These are phyloP conservation scores for Drosophila yakuba DNA, from an alignment of 1,140 invertebrate species.

Conservation along the genomic window DNA sequence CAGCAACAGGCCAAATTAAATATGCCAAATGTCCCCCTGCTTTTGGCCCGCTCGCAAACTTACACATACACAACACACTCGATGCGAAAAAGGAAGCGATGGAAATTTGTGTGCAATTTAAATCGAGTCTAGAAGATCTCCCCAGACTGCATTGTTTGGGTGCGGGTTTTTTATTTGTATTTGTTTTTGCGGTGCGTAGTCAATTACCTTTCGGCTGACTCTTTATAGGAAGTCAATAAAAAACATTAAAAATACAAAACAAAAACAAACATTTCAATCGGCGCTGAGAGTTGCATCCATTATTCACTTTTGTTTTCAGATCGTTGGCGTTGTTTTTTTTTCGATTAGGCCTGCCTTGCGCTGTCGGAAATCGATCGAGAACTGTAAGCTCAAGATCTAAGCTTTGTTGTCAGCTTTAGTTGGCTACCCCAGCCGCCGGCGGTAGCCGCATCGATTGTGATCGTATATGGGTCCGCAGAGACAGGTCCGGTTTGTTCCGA, in stretches of 20 bases:
- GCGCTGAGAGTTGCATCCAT: slow-evolving; percentile 56
- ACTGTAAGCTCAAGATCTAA: slow-evolving; percentile 65
- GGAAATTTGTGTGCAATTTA: slow-evolving; percentile 45
- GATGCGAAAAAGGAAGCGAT: slow-evolving; percentile 69
- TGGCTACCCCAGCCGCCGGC: slow-evolving; percentile 42
- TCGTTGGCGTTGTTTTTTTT: slow-evolving; percentile 19
- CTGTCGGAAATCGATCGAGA: slow-evolving; percentile 74
- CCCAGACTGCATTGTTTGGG: slow-evolving; percentile 45
- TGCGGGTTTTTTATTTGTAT: slow-evolving; percentile 17
- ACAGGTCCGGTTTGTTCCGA: slow-evolving; percentile 75
- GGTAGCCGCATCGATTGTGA: slow-evolving; percentile 71
- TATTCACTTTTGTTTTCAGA: slow-evolving; percentile 46
- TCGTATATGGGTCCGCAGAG: slow-evolving; percentile 74
- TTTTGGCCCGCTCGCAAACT: not conserved
- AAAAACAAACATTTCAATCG: slow-evolving; percentile 30
- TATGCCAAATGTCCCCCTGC: slow-evolving; percentile 45
- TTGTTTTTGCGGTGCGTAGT: slow-evolving; percentile 55
- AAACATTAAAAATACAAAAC: slow-evolving; percentile 46
- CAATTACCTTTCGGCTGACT: slow-evolving; percentile 74
- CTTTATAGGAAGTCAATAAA: slow-evolving; percentile 78
- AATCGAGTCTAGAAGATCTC: slow-evolving; percentile 63
- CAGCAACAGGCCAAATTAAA: slow-evolving; percentile 59
- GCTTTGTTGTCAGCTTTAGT: slow-evolving; percentile 55
- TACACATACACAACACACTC: slow-evolving; percentile 3
- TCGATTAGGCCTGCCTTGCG: slow-evolving; percentile 67